Evolutionary conservation across 2,888 invertebrate genomes (phyloP).

Genomic region (Adelphocoris suturalis): DNA sequence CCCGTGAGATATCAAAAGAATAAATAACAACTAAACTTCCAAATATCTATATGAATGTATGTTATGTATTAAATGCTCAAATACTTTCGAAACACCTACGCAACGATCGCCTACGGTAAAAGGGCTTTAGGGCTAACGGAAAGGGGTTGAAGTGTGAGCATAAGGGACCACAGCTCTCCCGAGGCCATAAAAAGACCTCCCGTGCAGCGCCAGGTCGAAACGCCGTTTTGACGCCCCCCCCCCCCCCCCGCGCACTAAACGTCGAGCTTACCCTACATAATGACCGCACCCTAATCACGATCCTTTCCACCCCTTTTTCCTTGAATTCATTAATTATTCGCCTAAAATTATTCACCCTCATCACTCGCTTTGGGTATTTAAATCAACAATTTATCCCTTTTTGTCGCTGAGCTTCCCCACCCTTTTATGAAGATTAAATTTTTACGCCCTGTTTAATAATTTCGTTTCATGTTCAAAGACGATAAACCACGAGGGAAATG

Average conservation of each 20-base stretch:
- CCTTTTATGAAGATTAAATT: constrained; percentile 68
- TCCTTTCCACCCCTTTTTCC: constrained; percentile 53
- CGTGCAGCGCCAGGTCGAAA: not conserved
- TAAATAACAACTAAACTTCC: too few species aligned
- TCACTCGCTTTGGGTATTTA: constrained; percentile 61
- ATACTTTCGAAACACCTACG: too few species aligned
- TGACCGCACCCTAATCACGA: constrained; percentile 69
- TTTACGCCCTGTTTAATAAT: constrained; percentile 67
- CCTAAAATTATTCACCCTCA: constrained; percentile 64
- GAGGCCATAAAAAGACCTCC: constrained; percentile 60
- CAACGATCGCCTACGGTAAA: too few species aligned
- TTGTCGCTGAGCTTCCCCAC: constrained; percentile 57
- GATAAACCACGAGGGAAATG: constrained; percentile 46
- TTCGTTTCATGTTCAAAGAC: constrained; percentile 40
- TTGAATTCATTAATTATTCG: constrained; percentile 63
- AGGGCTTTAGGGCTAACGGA: too few species aligned
- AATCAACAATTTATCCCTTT: constrained; percentile 67
- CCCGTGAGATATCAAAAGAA: too few species aligned
- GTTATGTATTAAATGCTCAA: too few species aligned
- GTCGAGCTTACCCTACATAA: constrained; percentile 64
- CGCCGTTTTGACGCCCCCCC: constrained; percentile 54
- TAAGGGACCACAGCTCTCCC: constrained; percentile 36
- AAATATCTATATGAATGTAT: too few species aligned
- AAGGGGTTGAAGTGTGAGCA: not conserved
- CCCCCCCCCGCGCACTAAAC: not conserved